These are phyloP conservation scores for Lamellibrachia luymesi DNA, from an alignment of 1,140 invertebrate genomes.

Conservation along the genomic window DNA sequence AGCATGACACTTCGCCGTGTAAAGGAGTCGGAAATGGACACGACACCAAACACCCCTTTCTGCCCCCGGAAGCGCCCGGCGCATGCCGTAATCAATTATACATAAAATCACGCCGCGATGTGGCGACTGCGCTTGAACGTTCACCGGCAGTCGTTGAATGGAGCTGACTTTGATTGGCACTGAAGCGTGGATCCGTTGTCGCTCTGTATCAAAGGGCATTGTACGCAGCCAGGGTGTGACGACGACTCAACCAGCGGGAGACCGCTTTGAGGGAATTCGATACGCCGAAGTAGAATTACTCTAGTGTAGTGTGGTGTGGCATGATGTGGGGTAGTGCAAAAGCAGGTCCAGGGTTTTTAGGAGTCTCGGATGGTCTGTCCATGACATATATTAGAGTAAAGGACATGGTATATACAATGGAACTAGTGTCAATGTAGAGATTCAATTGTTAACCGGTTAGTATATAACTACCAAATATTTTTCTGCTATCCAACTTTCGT, in stretches of 20 bases:
- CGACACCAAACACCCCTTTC: background rate
- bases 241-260: background rate
- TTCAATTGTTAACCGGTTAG: too few species aligned
- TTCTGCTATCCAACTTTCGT: too few species aligned
- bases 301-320: too few species aligned
- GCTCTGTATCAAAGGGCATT: background rate
- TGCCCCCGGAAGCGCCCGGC: background rate
- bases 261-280: background rate
- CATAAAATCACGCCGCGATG: background rate
- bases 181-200: background rate
- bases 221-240: background rate
- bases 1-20: background rate
- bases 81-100: background rate
- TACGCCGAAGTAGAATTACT: background rate
- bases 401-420: background rate
- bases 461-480: too few species aligned
- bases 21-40: background rate
- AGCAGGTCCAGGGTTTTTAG: too few species aligned
- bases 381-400: too few species aligned
- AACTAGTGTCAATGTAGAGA: background rate
- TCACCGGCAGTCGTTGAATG: background rate
- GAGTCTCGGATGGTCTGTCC: too few species aligned
- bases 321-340: too few species aligned
- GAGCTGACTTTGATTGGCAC: background rate
- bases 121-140: background rate